Evolutionary conservation across 2,888 invertebrate genomes (phyloP), one percentile per base, ranked within the genome.

Genomic region (Holacanthella duospinosa): DNA sequence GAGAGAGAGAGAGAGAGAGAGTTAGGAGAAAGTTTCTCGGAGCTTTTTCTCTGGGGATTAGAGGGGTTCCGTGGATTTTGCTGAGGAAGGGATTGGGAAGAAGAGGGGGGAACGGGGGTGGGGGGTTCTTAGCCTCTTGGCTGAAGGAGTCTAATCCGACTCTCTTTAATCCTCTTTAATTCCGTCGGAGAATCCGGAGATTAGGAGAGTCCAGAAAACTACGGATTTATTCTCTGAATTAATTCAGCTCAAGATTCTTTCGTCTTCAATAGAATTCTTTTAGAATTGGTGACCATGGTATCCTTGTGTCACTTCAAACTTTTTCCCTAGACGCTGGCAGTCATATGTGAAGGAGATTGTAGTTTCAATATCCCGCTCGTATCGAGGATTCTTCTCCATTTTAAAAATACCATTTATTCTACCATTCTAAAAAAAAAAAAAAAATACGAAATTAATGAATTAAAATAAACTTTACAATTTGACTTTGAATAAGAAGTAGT

Each of bases 101-200:
- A 55, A 55, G 55, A 27, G 25, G 25, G 53, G 21, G 9, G 21
- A 55, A 25, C 9, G 16, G 16, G 36, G 16, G 36, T 12, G 36
- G 16, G 36, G 16, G 36, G 36, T 12, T 9, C 48, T 48, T 48
- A 48, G 48, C 48, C 48, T 48, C n/a, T 48, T 48, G n/a, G 48
- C 48, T 21, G 48, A 21, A 48, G n/a, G 6, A 16, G 19, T 36
- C 69, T 72, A 72, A 72, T 72, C 72, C 72, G 70, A 71, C 71
- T 70, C 70, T 69, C 72, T 71, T 70, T 71, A 72, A 72, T 72
- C 72, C 16, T 36, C 36, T 36, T 36, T 36, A 36, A 36, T 16
- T 36, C 36, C 6, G 16, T 9, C 16, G 36, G 16, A 16, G 36
- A 36, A 36, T 36, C 6, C 9, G 36, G 36, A 36, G 9, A 6